phyloP scores from a whole-genome alignment of 2,113 vertebrate genomes.

The Sphaerodactylus townsendi region DNA sequence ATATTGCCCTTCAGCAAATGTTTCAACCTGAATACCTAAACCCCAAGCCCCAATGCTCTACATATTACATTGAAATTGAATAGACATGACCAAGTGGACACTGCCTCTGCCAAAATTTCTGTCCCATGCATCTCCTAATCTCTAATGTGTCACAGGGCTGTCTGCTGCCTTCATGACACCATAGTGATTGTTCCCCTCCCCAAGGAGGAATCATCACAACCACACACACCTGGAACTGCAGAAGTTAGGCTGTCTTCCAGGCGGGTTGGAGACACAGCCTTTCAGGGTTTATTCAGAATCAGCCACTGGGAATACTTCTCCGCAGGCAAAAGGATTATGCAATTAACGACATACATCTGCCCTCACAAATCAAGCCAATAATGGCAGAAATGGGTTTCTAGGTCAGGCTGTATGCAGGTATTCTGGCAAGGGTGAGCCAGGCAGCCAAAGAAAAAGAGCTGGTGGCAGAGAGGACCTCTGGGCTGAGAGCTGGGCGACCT shows the following conservation, averaged over 20 bases:
- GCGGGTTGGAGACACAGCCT: neutral
- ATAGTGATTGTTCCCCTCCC: neutral
- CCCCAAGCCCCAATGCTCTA: neutral
- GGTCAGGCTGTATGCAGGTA: conserved; percentile 55
- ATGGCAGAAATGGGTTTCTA: conserved; percentile 63
- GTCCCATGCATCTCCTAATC: neutral
- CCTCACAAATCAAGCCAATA: conserved; percentile 49
- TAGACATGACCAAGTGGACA: neutral
- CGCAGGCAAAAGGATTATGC: conserved; percentile 49
- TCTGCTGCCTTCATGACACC: neutral
- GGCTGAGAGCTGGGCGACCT: neutral
- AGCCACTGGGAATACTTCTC: neutral
- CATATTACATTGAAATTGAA: neutral
- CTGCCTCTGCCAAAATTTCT: neutral
- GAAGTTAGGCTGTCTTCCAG: neutral
- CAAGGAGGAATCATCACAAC: too few relatives aligned
- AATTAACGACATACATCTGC: conserved; percentile 59
- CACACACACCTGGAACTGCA: neutral
- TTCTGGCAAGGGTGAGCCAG: conserved; percentile 44
- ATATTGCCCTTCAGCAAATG: neutral
- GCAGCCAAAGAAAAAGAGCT: conserved; percentile 32
- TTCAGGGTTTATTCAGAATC: neutral
- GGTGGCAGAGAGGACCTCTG: conserved; percentile 21
- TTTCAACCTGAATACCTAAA: neutral
- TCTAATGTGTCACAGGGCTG: neutral